Evolutionary conservation across 2,888 invertebrate genomes (phyloP).

Genomic region (Eutolmus rufibarbis): DNA sequence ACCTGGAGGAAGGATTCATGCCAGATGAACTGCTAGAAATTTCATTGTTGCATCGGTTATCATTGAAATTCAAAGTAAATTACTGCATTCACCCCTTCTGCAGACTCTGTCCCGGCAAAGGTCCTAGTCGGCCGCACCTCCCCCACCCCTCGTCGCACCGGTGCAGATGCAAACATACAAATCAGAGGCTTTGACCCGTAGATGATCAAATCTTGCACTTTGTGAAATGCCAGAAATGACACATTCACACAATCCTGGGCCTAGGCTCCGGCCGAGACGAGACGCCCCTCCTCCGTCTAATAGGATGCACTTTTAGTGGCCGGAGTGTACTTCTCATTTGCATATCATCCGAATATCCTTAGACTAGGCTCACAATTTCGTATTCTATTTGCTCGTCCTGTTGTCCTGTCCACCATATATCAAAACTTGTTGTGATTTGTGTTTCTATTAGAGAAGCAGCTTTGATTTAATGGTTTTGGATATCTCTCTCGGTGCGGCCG

Average conservation of each 20-base stretch:
- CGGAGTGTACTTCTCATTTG: constrained; percentile 44
- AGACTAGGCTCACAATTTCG: constrained; percentile 46
- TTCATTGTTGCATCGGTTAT: constrained; percentile 42
- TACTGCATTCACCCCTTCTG: constrained; percentile 23
- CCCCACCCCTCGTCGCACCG: not conserved
- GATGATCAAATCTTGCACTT: constrained; percentile 46
- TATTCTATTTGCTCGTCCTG: constrained; percentile 48
- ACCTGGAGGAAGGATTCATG: constrained; percentile 43
- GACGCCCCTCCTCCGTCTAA: not conserved
- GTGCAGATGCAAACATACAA: constrained; percentile 30
- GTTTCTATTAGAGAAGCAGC: constrained; percentile 47
- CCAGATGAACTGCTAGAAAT: constrained; percentile 38
- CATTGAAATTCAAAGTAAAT: constrained; percentile 45
- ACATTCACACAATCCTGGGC: constrained; percentile 29
- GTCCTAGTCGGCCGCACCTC: not conserved
- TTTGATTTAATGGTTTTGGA: constrained; percentile 49
- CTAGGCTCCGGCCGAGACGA: not conserved
- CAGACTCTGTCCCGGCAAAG: not conserved
- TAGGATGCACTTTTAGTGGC: constrained; percentile 34
- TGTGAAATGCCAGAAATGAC: constrained; percentile 38
- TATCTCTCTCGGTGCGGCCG: constrained; percentile 24
- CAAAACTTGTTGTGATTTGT: constrained; percentile 49
- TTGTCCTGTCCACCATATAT: constrained; percentile 48
- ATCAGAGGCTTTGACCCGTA: constrained; percentile 42
- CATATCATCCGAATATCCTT: constrained; percentile 48